phyloP scores from a whole-genome alignment of 2,888 invertebrate genomes.

The Andrena camellia region DNA sequence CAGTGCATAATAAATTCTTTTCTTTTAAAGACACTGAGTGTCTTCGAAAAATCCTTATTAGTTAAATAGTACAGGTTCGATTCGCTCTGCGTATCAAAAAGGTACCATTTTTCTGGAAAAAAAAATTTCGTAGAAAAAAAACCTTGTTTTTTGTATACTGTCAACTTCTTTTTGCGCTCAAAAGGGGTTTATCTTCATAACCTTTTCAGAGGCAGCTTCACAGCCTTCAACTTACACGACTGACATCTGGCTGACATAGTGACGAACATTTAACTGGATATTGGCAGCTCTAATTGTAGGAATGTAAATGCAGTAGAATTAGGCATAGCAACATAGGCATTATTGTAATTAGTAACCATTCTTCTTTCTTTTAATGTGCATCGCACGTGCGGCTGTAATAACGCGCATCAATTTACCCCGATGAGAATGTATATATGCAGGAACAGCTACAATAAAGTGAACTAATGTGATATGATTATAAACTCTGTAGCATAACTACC shows the following conservation, averaged over 20 bases:
- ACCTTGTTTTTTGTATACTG: not conserved
- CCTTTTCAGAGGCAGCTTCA: not conserved
- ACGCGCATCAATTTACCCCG: slow-evolving; percentile 46
- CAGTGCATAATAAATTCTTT: not conserved
- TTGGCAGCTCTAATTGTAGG: slow-evolving; percentile 54
- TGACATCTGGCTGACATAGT: not conserved
- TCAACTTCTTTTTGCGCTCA: not conserved
- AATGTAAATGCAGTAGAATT: slow-evolving; percentile 42
- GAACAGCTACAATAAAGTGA: slow-evolving; percentile 74
- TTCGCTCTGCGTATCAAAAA: not conserved
- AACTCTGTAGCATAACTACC: slow-evolving; percentile 7
- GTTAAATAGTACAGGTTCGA: not conserved
- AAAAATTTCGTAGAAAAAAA: not conserved
- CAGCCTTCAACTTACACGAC: not conserved
- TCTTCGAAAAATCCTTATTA: not conserved
- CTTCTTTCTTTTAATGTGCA: slow-evolving; percentile 59
- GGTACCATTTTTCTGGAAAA: not conserved
- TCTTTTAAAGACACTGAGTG: not conserved
- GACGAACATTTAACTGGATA: slow-evolving; percentile 23
- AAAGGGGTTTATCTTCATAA: not conserved
- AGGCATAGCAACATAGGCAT: slow-evolving; percentile 43
- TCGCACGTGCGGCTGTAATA: slow-evolving; percentile 50
- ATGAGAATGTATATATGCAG: slow-evolving; percentile 66
- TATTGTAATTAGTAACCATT: slow-evolving; percentile 44
- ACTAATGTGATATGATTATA: slow-evolving; percentile 67